Conservation (phyloP, 1,140 invertebrate species). For the Reticulitermes speratus region DNA sequence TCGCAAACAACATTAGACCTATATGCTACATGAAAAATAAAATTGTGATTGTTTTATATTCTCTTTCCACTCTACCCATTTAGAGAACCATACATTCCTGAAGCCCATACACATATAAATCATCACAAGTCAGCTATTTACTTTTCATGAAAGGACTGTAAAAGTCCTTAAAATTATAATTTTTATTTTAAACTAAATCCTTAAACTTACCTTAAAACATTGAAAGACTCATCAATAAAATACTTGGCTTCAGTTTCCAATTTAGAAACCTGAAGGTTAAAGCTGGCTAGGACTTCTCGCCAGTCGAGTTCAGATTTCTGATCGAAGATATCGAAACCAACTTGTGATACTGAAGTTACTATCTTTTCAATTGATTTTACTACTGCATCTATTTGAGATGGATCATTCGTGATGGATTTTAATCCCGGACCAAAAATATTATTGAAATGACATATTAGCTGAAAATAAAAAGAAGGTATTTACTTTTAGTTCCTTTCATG, state of each 20-base stretch:
- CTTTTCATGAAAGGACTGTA: too few relatives aligned
- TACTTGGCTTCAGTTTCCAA: constrained; percentile 79
- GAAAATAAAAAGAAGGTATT: constrained; percentile 24
- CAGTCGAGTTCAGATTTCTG: constrained; percentile 76
- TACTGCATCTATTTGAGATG: constrained; percentile 79
- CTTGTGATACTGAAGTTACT: constrained; percentile 67
- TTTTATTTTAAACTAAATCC: too few relatives aligned
- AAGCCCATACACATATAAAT: too few relatives aligned
- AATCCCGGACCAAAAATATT: constrained; percentile 85
- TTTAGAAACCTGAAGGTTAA: constrained; percentile 68
- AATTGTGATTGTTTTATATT: too few relatives aligned
- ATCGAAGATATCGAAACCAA: constrained; percentile 80
- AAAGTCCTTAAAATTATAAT: too few relatives aligned
- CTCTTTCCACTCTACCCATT: too few relatives aligned
- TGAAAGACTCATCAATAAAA: constrained; percentile 85
- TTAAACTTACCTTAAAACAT: constrained; percentile 57
- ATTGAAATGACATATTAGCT: constrained; percentile 80
- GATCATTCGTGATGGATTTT: constrained; percentile 81
- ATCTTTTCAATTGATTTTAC: constrained; percentile 69
- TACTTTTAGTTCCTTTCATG: neutral
- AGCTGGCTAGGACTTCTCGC: constrained; percentile 74
- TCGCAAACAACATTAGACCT: neutral
- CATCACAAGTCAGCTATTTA: too few relatives aligned
- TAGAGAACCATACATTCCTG: too few relatives aligned
- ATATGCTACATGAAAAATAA: neutral